Conservation (phyloP, 1,140 invertebrate species). For the Araneus ventricosus region DNA sequence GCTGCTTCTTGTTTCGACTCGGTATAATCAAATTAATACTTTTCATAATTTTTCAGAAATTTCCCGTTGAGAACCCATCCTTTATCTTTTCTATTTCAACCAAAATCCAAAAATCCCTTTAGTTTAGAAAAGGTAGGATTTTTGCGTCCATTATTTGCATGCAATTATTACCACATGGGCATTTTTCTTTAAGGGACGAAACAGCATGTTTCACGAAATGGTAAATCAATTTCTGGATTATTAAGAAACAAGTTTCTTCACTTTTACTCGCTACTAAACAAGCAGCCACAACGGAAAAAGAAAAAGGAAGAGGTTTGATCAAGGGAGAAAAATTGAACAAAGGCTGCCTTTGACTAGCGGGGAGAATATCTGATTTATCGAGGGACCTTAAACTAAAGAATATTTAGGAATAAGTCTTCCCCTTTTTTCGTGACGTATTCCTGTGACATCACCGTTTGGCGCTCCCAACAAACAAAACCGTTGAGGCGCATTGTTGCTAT, state of each 20-base stretch:
- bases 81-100: too few species aligned
- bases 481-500: slow-evolving; percentile 33
- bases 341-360: slow-evolving; percentile 10
- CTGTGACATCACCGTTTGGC: not conserved
- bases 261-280: not conserved
- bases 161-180: slow-evolving; percentile 8
- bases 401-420: slow-evolving; percentile 1
- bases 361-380: slow-evolving; percentile 16
- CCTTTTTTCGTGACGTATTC: not conserved
- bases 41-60: too few species aligned
- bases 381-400: slow-evolving; percentile 16
- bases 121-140: not conserved
- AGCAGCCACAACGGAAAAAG: not conserved
- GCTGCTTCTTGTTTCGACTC: too few species aligned
- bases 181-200: not conserved
- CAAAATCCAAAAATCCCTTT: not conserved
- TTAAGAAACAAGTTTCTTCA: slow-evolving; percentile 26
- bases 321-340: slow-evolving; percentile 25
- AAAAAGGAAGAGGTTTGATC: not conserved
- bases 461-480: not conserved
- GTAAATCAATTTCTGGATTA: slow-evolving; percentile 11
- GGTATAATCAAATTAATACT: too few species aligned
- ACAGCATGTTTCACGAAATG: slow-evolving; percentile 14
- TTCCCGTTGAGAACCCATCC: too few species aligned
- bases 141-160: slow-evolving; percentile 11